A percentile compares a stretch with the other conserved stretches of the same genome.
Evolutionary conservation across 2,113 vertebrate genomes (phyloP).

Genomic region (Caranx ignobilis): DNA sequence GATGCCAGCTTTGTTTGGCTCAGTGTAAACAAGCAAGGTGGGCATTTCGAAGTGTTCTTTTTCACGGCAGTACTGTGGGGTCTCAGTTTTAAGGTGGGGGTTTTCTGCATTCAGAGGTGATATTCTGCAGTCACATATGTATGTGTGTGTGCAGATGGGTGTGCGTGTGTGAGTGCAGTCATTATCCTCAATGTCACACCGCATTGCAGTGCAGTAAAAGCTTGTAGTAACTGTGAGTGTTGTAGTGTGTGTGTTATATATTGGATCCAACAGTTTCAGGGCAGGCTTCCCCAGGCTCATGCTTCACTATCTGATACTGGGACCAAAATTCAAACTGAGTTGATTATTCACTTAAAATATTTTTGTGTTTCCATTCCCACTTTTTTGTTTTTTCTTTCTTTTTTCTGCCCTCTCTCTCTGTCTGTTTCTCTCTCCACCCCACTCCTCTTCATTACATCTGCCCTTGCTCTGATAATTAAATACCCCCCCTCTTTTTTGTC

Average conservation of each 20-base stretch:
- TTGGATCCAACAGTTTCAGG: conserved; percentile 18
- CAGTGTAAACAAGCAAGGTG: too few species aligned
- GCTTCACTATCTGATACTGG: neutral
- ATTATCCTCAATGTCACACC: conserved; percentile 73
- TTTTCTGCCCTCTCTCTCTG: neutral
- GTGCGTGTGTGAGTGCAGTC: conserved; percentile 40
- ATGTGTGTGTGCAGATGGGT: conserved; percentile 31
- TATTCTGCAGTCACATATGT: conserved; percentile 45
- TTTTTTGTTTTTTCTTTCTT: neutral
- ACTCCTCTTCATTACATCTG: neutral
- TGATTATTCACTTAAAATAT: neutral
- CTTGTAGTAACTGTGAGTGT: conserved; percentile 15
- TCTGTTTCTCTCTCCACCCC: neutral
- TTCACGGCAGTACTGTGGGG: too few species aligned
- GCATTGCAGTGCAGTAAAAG: conserved; percentile 78
- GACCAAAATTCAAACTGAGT: conserved; percentile 15
- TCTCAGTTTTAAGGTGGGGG: too few species aligned
- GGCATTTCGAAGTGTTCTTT: too few species aligned
- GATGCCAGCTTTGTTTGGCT: too few species aligned
- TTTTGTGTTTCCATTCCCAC: conserved; percentile 1
- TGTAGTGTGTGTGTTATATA: conserved; percentile 15
- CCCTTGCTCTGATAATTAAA: conserved; percentile 14
- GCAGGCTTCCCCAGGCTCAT: neutral
- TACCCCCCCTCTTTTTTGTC: neutral
- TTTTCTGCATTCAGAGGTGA: conserved; percentile 48